Conservation (phyloP, 2,797 vertebrate genomes). For the Dicrostonyx torquatus region DNA sequence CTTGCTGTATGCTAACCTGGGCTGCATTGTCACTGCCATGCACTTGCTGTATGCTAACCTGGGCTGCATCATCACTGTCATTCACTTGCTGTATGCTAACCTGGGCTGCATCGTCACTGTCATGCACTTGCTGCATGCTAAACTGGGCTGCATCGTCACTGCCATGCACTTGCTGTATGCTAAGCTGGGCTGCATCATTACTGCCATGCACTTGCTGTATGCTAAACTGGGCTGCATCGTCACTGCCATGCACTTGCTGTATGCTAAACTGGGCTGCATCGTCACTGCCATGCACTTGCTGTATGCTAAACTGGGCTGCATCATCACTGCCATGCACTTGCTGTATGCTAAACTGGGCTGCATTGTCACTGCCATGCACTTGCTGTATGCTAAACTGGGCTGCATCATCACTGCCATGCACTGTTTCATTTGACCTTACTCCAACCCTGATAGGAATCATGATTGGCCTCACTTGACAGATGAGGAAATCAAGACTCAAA, state of each 20-base stretch:
- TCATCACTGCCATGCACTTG: background rate
- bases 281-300: too few species aligned
- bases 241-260: too few species aligned
- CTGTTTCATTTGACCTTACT: slow-evolving; percentile 31
- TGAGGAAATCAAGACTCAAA: slow-evolving; percentile 40
- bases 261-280: too few species aligned
- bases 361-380: too few species aligned
- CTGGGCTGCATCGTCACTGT: background rate
- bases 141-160: background rate
- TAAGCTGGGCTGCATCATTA: background rate
- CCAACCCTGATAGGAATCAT: background rate
- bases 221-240: too few species aligned
- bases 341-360: too few species aligned
- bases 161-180: background rate
- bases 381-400: too few species aligned
- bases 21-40: background rate
- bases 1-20: background rate
- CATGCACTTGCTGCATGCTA: background rate
- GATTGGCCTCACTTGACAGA: slow-evolving; percentile 29
- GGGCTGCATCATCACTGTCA: background rate
- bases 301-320: too few species aligned
- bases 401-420: background rate
- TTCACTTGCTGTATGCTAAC: background rate
- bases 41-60: background rate
- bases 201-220: background rate